Base-by-base conservation (phyloP, 2,797 vertebrate genomes). In the Pangasius mekongensis region DNA sequence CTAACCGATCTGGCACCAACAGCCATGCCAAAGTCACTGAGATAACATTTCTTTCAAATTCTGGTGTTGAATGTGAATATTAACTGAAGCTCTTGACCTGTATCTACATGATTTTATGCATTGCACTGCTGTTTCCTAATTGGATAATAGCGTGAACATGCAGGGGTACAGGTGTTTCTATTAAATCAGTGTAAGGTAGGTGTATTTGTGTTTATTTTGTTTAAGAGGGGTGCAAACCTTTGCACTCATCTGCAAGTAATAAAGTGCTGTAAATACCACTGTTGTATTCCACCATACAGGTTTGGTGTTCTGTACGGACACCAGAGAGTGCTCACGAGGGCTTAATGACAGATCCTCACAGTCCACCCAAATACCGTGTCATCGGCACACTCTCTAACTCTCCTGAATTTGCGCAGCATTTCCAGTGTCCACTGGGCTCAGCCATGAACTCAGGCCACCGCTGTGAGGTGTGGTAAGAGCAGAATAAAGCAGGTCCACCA, bases 301-400 rank as follows among this genome's bases (percentile, higher is more conserved):
- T 99, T 89, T 99, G 98, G 98, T 99, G 98, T 90, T 99, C 98
- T 0, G 98, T 99, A 76, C 95, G 97, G 56, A 99, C 98, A 0
- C 97, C 98, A 0, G 98, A 99, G 95, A 99, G 98, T 74, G 97
- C 98, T 87, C 98, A 99, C 0, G 98, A 99, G 94, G 98, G 98
- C 82, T 94, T 99, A 93, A 96, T 99, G 93, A 99, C 98, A 0
- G 98, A 99, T 91, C 97, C 98, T n/a, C 98, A 99, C 95, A 99
- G 98, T 91, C 98, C 98, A 0, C 98, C 98, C 67, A 97, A 97
- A 87, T 98, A 97, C 93, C 95, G 98, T 0, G 98, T 99, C 92
- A 97, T 99, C 85, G 98, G 98, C 90, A 99, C 98, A 0, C 97
- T 99, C 87, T 97, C 98, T 94, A 99, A 99, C 95, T 99, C 98